These are phyloP conservation scores for Caenorhabditis inopinata DNA, from an alignment of 1,140 invertebrate genomes.

Conservation along the genomic window DNA sequence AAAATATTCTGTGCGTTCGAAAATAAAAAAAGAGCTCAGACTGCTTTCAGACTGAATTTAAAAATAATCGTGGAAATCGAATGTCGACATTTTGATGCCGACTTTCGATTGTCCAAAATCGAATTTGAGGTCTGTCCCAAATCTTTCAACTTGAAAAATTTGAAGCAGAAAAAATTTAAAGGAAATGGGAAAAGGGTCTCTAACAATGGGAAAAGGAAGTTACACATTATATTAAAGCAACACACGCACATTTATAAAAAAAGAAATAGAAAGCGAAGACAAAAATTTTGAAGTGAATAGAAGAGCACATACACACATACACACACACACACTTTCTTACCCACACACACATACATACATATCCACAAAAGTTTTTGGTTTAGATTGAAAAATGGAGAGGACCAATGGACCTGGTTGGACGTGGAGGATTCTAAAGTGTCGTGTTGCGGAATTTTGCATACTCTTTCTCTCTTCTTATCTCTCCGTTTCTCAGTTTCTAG, in stretches of 20 bases:
- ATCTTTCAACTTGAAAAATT: no score
- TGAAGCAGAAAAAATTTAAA: background rate
- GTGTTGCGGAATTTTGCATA: slow-evolving; percentile 34
- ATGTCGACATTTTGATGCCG: no score
- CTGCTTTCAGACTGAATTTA: no score
- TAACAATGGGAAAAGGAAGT: slow-evolving; percentile 24
- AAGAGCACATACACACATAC: slow-evolving; percentile 1
- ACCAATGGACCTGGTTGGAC: slow-evolving; percentile 30
- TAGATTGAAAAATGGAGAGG: slow-evolving; percentile 12
- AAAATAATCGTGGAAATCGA: no score
- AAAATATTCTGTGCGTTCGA: no score
- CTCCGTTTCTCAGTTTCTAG: slow-evolving; percentile 11
- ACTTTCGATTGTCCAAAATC: no score
- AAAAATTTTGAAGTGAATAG: slow-evolving; percentile 14
- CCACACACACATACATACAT: slow-evolving; percentile 21
- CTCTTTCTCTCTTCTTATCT: slow-evolving; percentile 21
- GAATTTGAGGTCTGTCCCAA: background rate
- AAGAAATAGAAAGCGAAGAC: background rate
- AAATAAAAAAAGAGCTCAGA: no score
- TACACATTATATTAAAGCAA: slow-evolving; percentile 34
- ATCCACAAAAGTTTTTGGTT: slow-evolving; percentile 27
- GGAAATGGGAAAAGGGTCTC: background rate
- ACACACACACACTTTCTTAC: no score
- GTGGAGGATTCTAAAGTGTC: slow-evolving; percentile 30
- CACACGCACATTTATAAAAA: slow-evolving; percentile 15